Evolutionary conservation across 2,888 invertebrate genomes (phyloP).

Genomic region (Tenthredo amoena): DNA sequence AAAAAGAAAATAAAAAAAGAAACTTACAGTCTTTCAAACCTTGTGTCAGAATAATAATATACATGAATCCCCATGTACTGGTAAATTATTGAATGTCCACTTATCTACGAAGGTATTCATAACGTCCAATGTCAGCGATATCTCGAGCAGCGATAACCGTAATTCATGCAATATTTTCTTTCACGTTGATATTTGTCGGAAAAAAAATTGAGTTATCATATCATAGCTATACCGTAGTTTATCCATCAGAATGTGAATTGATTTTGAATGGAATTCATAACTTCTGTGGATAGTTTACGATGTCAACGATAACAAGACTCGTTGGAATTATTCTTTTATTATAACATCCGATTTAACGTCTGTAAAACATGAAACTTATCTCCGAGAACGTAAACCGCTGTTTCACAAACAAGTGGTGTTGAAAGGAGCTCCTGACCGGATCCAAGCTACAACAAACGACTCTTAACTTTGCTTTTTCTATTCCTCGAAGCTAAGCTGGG

Average conservation of each 20-base stretch:
- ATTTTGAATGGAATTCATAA: not conserved
- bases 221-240: not conserved
- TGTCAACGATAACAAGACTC: not conserved
- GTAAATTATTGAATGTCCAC: not conserved
- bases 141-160: slow-evolving; percentile 4
- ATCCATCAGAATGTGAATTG: not conserved
- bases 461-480: slow-evolving; percentile 35
- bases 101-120: slow-evolving; percentile 14
- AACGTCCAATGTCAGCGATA: slow-evolving; percentile 35
- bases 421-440: slow-evolving; percentile 33
- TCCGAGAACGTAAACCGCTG: slow-evolving; percentile 13
- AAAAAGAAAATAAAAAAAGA: not conserved
- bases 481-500: slow-evolving; percentile 23
- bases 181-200: not conserved
- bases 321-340: not conserved
- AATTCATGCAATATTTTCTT: slow-evolving; percentile 1
- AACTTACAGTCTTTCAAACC: not conserved
- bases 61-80: not conserved
- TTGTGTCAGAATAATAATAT: slow-evolving; percentile 17
- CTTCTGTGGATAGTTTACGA: slow-evolving; percentile 10
- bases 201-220: not conserved
- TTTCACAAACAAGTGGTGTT: slow-evolving; percentile 31
- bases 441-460: slow-evolving; percentile 18
- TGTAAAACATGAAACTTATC: slow-evolving; percentile 28
- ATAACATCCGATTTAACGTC: not conserved